Conservation (phyloP, 1,140 invertebrate species). For the Cotesia chilonis region DNA sequence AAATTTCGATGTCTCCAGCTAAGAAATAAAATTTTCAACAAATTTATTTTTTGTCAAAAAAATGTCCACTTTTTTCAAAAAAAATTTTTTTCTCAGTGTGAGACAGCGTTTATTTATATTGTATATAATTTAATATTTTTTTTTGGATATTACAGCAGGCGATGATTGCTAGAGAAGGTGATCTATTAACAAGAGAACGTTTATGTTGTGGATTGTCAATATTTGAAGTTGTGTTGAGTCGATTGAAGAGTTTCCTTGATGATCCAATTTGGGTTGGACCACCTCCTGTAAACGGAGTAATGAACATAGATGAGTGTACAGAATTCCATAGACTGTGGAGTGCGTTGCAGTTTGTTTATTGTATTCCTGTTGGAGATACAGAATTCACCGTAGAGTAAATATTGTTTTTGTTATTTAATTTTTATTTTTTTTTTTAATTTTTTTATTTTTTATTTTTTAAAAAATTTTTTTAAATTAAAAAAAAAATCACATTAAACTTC, state of each 20-base stretch:
- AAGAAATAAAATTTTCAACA: too few relatives aligned
- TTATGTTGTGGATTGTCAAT: constrained; percentile 98
- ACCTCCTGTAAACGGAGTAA: constrained; percentile 89
- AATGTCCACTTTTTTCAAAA: too few relatives aligned
- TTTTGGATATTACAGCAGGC: constrained; percentile 75
- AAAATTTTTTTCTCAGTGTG: too few relatives aligned
- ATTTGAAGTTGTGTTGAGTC: constrained; percentile 92
- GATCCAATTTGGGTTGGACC: constrained; percentile 93
- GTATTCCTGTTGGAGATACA: constrained; percentile 95
- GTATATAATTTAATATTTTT: neutral
- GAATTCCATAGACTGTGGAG: constrained; percentile 99
- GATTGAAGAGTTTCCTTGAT: constrained; percentile 85
- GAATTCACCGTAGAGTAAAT: constrained; percentile 97
- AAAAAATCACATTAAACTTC: constrained; percentile 32
- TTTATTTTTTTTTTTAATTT: too few relatives aligned
- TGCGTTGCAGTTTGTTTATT: constrained; percentile 97
- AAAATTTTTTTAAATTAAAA: neutral
- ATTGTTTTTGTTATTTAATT: constrained; percentile 15
- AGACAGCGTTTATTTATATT: too few relatives aligned
- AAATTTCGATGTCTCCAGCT: too few relatives aligned
- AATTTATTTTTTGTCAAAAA: too few relatives aligned
- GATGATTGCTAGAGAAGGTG: constrained; percentile 91
- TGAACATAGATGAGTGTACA: constrained; percentile 96
- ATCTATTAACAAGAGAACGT: constrained; percentile 94
- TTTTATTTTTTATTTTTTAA: too few relatives aligned